Conservation (phyloP, 2,113 vertebrate species). For the Actenoides lindsayi region DNA sequence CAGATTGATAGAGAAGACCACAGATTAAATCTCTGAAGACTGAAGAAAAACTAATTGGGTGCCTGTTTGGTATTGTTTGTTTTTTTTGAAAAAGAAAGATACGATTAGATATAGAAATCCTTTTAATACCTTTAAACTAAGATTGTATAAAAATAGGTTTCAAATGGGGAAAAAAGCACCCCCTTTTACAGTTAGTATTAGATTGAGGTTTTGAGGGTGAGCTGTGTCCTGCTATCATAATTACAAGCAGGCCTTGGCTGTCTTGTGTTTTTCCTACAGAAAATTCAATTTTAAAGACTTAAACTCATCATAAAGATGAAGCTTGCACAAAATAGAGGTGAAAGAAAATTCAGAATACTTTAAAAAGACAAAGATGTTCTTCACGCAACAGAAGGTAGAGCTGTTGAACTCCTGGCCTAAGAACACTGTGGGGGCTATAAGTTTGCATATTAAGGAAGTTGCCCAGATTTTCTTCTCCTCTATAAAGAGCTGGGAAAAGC, state of each 20-base stretch:
- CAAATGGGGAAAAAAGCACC: neutral
- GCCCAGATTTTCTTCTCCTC: neutral
- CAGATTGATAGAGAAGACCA: neutral
- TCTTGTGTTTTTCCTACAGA: neutral
- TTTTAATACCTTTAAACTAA: neutral
- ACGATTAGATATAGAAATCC: neutral
- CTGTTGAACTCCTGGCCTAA: slow-evolving; percentile 21
- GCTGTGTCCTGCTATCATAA: neutral
- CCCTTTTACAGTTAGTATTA: neutral
- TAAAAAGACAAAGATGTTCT: neutral
- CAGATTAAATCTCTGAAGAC: neutral
- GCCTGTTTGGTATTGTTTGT: neutral
- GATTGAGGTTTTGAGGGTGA: neutral
- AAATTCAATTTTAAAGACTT: neutral
- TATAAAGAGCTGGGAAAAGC: neutral
- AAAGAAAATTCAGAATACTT: neutral
- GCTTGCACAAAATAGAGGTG: neutral
- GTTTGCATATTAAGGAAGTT: neutral
- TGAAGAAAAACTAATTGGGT: neutral
- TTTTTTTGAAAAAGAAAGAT: neutral
- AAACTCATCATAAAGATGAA: neutral
- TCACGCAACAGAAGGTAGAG: slow-evolving; percentile 29
- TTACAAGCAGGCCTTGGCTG: neutral
- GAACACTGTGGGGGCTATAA: neutral
- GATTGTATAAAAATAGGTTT: neutral